Percentiles rank a stretch among this genome's conserved stretches.
Conservation (phyloP, 2,113 vertebrate species). For the Phoenicopterus ruber region DNA sequence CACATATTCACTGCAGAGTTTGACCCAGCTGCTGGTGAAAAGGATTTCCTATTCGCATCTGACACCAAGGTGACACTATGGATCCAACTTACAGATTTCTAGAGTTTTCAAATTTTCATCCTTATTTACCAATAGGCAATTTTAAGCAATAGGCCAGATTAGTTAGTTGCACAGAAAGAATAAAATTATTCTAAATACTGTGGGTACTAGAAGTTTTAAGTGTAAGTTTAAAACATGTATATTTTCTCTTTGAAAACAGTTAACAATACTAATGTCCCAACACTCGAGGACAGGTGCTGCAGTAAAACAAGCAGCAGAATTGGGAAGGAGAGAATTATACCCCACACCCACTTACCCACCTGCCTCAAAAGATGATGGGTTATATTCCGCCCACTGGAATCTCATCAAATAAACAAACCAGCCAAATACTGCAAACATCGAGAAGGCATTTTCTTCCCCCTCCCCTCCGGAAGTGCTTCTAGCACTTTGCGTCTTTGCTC, state of each 20-base stretch:
- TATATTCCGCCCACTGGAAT: not conserved
- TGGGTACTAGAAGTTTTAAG: not conserved
- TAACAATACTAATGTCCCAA: not conserved
- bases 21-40: not conserved
- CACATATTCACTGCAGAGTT: not conserved
- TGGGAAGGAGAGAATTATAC: not conserved
- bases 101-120: not conserved
- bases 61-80: not conserved
- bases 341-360: not conserved
- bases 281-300: not conserved
- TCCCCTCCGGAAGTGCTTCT: not conserved
- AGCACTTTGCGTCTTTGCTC: not conserved
- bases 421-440: not conserved
- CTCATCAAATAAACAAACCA: not conserved
- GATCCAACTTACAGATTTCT: not conserved
- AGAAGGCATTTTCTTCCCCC: not conserved
- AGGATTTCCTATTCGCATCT: not conserved
- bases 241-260: not conserved
- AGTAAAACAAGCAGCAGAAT: not conserved
- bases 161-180: not conserved
- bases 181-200: not conserved
- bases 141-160: not conserved
- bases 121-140: not conserved
- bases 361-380: not conserved
- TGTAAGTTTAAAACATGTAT: not conserved